Evolutionary conservation across 1,140 invertebrate species (phyloP).

Genomic region (Drosophila mayri): DNA sequence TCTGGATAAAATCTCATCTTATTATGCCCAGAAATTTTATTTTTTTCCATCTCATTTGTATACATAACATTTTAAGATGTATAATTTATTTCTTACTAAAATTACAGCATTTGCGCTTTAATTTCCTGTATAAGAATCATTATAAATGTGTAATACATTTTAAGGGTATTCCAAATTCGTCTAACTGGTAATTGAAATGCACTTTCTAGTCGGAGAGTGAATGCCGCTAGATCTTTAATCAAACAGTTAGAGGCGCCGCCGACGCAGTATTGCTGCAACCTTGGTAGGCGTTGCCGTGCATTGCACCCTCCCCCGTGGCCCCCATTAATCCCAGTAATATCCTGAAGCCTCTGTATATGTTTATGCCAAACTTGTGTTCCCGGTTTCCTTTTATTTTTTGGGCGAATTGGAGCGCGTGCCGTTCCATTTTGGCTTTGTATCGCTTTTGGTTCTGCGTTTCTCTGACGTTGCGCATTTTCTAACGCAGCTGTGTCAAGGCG

Average conservation of each 20-base stretch:
- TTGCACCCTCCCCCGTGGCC: not conserved
- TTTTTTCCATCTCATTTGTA: too few relatives aligned
- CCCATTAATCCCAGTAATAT: conserved; percentile 1
- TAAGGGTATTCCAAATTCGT: conserved; percentile 5
- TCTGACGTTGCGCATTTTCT: conserved; percentile 35
- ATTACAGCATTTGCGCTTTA: too few relatives aligned
- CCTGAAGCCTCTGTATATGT: not conserved
- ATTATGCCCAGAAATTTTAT: too few relatives aligned
- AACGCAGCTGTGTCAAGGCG: conserved; percentile 73
- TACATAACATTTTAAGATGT: too few relatives aligned
- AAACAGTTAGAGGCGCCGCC: conserved; percentile 76
- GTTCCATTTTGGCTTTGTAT: conserved; percentile 43
- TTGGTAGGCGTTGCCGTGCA: conserved; percentile 60
- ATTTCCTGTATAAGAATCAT: not conserved
- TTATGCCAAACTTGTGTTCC: conserved; percentile 3
- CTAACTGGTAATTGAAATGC: not conserved
- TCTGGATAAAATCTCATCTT: too few relatives aligned
- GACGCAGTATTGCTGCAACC: conserved; percentile 70
- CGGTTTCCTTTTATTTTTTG: conserved; percentile 10
- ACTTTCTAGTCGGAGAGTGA: conserved; percentile 36
- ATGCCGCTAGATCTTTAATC: conserved; percentile 54
- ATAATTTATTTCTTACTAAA: not conserved
- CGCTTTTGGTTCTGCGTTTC: conserved; percentile 13
- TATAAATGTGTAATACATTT: not conserved
- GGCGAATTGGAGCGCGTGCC: conserved; percentile 65